Base-by-base conservation (phyloP, 2,797 vertebrate species). In the Coregonus suidteri region DNA sequence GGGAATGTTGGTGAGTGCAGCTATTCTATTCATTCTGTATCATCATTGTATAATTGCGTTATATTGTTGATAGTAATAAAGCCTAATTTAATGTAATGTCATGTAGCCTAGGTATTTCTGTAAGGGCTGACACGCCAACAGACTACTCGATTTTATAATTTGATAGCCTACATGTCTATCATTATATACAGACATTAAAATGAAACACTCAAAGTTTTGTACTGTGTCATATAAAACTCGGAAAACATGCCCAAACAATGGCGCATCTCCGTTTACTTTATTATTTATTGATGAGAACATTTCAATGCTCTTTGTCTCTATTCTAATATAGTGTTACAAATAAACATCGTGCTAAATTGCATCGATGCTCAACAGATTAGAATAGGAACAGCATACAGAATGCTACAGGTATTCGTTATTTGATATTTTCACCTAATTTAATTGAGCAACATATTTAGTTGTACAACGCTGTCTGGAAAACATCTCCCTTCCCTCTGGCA, bases 271-370 rank as follows among this genome's bases (percentile, higher is more conserved):
- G 13, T 79, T 82, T 85, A 74, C 79, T 78, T 75, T 84, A 81
- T 87, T 2, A 89, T 84, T 87, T 80, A 87, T 85, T 88, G 25
- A 77, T 87, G 82, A 54, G 67, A 71, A 75, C 82, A 77, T 79
- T 75, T 41, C 74, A 20, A 0, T 56, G 66, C 6, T 34, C 34
- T 47, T 47, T 47, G 9, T 47, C 41, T 47, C 9, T 13, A 47
- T 47, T 47, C 41, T 47, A 47, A 47, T 13, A 47, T 13, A 47
- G 41, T 47, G 41, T 47, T 47, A 47, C 41, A 47, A 11, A 47
- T 47, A 3, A 13, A 47, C 41, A 3, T 13, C 2, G 41, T 11
- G 41, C 0, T 47, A 47, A 3, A 47, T 47, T 11, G 41, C 41
- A 47, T 47, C 41, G 41, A 13, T 47, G 9, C 41, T 47, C 11